A percentile compares a stretch with the other conserved stretches of the same genome.
Conservation (phyloP, 2,888 invertebrate genomes). For the Lapara coniferarum region DNA sequence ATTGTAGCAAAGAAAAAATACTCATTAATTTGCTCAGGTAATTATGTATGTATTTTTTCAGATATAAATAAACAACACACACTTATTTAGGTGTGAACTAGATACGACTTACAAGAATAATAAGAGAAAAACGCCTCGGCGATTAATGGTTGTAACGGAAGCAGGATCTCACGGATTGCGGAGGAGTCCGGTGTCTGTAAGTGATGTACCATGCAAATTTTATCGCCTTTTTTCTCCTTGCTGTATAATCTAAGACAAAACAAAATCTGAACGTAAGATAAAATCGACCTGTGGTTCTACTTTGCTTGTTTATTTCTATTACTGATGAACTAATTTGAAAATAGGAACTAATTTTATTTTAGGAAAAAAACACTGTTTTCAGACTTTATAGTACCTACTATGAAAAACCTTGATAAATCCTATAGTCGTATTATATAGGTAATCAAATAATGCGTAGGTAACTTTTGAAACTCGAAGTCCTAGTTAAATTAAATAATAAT, state of each 20-base stretch:
- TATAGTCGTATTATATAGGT: too few species aligned
- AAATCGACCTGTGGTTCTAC: not conserved
- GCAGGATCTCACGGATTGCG: not conserved
- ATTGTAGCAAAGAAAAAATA: too few species aligned
- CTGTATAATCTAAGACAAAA: not conserved
- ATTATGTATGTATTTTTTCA: not conserved
- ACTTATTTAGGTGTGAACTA: too few species aligned
- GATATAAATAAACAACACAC: not conserved
- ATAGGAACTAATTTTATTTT: too few species aligned
- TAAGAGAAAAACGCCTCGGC: not conserved
- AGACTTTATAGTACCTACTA: too few species aligned
- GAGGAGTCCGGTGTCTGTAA: constrained; percentile 9
- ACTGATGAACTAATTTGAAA: not conserved
- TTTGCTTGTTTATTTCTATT: not conserved
- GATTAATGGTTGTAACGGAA: constrained; percentile 13
- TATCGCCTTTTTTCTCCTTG: not conserved
- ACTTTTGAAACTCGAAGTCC: too few species aligned
- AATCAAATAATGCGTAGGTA: too few species aligned
- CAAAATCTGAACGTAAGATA: not conserved
- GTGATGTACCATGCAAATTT: constrained; percentile 20
- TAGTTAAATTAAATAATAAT: too few species aligned
- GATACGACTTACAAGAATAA: not conserved
- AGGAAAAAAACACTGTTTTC: too few species aligned
- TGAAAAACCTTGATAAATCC: too few species aligned
- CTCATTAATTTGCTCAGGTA: not conserved